Conservation (phyloP, 2,888 invertebrate species). For the Rosalia funebris region DNA sequence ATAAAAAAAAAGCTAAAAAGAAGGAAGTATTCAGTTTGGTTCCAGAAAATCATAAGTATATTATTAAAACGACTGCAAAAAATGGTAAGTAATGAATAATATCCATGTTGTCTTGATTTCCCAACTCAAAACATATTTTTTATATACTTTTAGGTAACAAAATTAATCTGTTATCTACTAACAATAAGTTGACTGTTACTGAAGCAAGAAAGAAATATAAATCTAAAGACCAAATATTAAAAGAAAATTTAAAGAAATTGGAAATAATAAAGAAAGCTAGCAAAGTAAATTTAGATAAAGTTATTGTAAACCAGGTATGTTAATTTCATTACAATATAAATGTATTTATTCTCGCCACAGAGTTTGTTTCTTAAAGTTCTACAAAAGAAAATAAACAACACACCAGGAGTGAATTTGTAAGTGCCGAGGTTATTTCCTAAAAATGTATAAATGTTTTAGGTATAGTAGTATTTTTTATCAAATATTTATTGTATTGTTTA, state of each 20-base stretch:
- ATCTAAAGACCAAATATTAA: constrained; percentile 54
- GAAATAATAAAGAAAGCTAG: constrained; percentile 54
- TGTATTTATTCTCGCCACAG: too few species aligned
- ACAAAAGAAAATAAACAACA: too few species aligned
- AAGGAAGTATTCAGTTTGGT: constrained; percentile 49
- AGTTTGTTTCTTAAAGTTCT: too few species aligned
- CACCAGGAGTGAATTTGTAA: too few species aligned
- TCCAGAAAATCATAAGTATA: constrained; percentile 51
- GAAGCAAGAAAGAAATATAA: constrained; percentile 55
- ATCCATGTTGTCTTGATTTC: too few species aligned
- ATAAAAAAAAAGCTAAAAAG: constrained; percentile 43
- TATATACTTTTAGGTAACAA: constrained; percentile 50
- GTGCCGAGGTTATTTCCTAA: too few species aligned
- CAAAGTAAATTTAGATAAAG: constrained; percentile 54
- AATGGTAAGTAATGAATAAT: too few species aligned
- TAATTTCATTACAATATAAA: not conserved
- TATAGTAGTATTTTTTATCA: too few species aligned
- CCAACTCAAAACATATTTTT: too few species aligned
- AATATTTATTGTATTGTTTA: too few species aligned
- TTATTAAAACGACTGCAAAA: constrained; percentile 45
- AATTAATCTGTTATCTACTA: constrained; percentile 49
- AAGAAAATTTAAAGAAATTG: constrained; percentile 58
- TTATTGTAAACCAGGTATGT: constrained; percentile 49
- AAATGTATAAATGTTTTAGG: too few species aligned
- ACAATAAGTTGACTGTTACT: constrained; percentile 55